These are phyloP conservation scores for Chironex yamaguchii DNA, from an alignment of 30 jellyfish, hydroid and myxozoan species.

Conservation along the genomic window DNA sequence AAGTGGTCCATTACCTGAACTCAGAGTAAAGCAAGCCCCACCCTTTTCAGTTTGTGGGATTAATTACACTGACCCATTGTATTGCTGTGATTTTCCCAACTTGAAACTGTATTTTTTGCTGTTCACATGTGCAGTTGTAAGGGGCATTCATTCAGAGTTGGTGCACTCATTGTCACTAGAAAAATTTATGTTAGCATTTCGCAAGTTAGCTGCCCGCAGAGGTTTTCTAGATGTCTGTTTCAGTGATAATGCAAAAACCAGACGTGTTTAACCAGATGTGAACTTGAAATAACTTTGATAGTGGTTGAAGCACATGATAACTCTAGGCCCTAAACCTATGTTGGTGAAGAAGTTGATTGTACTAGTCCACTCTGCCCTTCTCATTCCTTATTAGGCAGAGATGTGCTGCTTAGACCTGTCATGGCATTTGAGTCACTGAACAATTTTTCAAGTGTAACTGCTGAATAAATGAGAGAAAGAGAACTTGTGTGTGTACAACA, in stretches of 20 bases:
- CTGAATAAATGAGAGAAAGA: too few species aligned
- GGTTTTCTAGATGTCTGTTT: slow-evolving; percentile 13
- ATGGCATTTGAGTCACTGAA: too few species aligned
- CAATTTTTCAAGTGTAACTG: too few species aligned
- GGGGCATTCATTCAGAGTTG: slow-evolving; percentile 31
- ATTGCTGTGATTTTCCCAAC: background rate
- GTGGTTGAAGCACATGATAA: background rate
- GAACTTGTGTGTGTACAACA: too few species aligned
- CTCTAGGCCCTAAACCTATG: background rate
- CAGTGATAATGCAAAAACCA: slow-evolving; percentile 51
- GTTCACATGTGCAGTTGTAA: slow-evolving; percentile 35
- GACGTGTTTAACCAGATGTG: background rate
- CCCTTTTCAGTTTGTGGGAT: slow-evolving; percentile 35
- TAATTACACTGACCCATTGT: slow-evolving; percentile 35
- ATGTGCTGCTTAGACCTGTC: too few species aligned
- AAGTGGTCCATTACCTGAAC: slow-evolving; percentile 47
- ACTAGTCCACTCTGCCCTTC: too few species aligned
- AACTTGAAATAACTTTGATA: background rate
- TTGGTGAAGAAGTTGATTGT: background rate
- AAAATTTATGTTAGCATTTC: slow-evolving; percentile 17
- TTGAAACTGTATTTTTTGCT: slow-evolving; percentile 30
- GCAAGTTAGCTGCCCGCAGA: slow-evolving; percentile 32
- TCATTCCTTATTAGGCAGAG: too few species aligned
- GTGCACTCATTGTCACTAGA: slow-evolving; percentile 14
- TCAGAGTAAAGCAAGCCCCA: slow-evolving; percentile 14